phyloP scores from a whole-genome alignment of 2,888 invertebrate genomes.

The Apoda limacodes region DNA sequence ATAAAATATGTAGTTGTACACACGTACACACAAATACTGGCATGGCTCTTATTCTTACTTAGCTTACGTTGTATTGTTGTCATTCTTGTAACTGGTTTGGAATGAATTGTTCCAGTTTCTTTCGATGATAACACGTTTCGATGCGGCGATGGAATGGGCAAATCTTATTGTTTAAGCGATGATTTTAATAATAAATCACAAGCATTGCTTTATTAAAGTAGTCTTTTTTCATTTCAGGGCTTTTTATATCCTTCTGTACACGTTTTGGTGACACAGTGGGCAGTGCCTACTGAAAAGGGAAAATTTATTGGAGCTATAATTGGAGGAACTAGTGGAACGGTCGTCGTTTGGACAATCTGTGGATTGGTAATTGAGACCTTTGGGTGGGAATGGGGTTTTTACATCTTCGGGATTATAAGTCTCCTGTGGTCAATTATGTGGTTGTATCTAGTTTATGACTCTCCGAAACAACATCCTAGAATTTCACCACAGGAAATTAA shows the following conservation, averaged over 20 bases:
- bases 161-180: no score
- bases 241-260: conserved; percentile 59
- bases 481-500: conserved; percentile 61
- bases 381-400: conserved; percentile 69
- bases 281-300: conserved; percentile 70
- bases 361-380: conserved; percentile 55
- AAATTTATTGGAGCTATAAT: conserved; percentile 69
- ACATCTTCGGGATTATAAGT: conserved; percentile 55
- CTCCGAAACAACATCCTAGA: conserved; percentile 59
- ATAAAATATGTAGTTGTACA: no score
- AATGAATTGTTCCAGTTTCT: no score
- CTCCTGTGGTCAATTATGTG: conserved; percentile 50
- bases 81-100: no score
- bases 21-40: no score
- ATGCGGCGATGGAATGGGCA: no score
- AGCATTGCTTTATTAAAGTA: no score
- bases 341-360: conserved; percentile 66
- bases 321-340: conserved; percentile 71
- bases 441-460: conserved; percentile 57
- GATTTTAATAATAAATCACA: no score
- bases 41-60: no score
- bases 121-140: no score
- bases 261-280: conserved; percentile 68
- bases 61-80: no score
- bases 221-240: no score